Percentiles rank a stretch among this genome's conserved stretches.
phyloP scores from a whole-genome alignment of 2,888 invertebrate species.

The Amaurobius ferox region DNA sequence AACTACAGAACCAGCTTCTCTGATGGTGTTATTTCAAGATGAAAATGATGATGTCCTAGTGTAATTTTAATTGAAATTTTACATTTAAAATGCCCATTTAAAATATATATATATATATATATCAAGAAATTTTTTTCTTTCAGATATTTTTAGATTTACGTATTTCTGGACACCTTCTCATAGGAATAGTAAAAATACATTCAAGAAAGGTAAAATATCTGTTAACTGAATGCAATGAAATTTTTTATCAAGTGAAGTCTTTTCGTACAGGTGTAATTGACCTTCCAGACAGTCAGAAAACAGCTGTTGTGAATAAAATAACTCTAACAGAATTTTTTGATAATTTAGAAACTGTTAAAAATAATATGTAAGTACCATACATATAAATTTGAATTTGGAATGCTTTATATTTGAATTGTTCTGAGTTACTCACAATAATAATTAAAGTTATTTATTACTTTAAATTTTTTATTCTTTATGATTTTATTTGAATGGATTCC shows the following conservation, averaged over 20 bases:
- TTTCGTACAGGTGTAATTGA: slow-evolving; percentile 97
- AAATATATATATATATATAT: too few relatives aligned
- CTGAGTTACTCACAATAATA: too few relatives aligned
- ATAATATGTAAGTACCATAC: slow-evolving; percentile 22
- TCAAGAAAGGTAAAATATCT: slow-evolving; percentile 99
- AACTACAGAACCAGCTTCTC: too few relatives aligned
- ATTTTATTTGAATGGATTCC: too few relatives aligned
- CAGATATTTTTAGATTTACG: slow-evolving; percentile 97
- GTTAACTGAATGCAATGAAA: slow-evolving; percentile 99
- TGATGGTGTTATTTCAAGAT: too few relatives aligned
- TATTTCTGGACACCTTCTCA: slow-evolving; percentile 96
- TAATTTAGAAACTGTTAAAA: slow-evolving; percentile 84
- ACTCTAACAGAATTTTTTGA: slow-evolving; percentile 98
- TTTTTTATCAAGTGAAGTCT: slow-evolving; percentile 99
- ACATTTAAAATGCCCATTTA: too few relatives aligned
- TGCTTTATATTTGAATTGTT: too few relatives aligned
- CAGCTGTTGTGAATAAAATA: slow-evolving; percentile 97
- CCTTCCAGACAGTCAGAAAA: slow-evolving; percentile 95
- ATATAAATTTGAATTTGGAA: not conserved
- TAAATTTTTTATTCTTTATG: too few relatives aligned
- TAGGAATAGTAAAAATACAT: slow-evolving; percentile 99
- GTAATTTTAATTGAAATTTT: too few relatives aligned
- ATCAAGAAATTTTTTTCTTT: not conserved
- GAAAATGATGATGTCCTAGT: too few relatives aligned
- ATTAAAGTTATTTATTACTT: too few relatives aligned